Percentiles rank a stretch among this genome's conserved stretches.
Conservation (phyloP, 1,140 invertebrate species). For the Hylyphantes graminicola region DNA sequence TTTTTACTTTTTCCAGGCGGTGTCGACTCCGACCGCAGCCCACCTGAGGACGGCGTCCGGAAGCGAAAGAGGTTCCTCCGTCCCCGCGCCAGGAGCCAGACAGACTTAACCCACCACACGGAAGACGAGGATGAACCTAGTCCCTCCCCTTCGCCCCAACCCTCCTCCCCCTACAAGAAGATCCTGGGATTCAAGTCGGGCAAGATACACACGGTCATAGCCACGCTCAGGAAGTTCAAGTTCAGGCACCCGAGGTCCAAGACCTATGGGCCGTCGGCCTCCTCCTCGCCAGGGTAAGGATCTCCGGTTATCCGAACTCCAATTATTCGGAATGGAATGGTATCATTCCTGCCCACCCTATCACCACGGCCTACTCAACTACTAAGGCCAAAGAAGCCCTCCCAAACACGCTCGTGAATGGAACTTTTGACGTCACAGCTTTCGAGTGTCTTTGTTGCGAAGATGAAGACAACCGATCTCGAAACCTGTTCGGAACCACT, state of each 20-base stretch:
- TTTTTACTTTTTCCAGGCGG: background rate
- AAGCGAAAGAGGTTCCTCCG: conserved; percentile 30
- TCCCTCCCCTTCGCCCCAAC: conserved; percentile 4
- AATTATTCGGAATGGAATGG: no score
- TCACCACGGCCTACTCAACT: no score
- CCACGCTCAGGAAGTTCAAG: conserved; percentile 58
- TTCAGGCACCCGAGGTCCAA: conserved; percentile 19
- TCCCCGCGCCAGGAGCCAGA: conserved; percentile 50
- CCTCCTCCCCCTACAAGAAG: conserved; percentile 21
- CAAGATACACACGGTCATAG: conserved; percentile 58
- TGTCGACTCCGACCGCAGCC: conserved; percentile 44
- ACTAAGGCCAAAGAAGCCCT: no score
- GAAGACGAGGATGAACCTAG: conserved; percentile 29
- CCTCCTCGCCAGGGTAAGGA: conserved; percentile 14
- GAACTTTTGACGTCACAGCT: no score
- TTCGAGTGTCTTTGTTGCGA: no score
- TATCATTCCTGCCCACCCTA: no score
- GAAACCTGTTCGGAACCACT: no score
- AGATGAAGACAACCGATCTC: no score
- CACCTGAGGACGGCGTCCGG: conserved; percentile 37
- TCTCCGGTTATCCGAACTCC: background rate
- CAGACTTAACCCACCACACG: conserved; percentile 27
- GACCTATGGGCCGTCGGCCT: background rate
- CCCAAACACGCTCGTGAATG: no score
- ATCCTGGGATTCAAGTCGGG: conserved; percentile 42